phyloP scores from a whole-genome alignment of 2,113 vertebrate species.

The Phoenicopterus ruber region DNA sequence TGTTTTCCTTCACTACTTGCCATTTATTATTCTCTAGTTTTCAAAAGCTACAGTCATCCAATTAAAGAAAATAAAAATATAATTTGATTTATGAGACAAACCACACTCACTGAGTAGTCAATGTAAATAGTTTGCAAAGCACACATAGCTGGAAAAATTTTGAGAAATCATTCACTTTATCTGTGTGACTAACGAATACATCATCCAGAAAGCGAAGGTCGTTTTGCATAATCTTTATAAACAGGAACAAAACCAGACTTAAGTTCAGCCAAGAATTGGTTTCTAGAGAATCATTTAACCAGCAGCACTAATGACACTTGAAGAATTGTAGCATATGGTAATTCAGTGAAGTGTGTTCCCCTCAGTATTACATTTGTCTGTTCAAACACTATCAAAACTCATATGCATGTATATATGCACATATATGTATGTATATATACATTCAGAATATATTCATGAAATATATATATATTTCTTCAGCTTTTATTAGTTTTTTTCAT shows the following conservation, averaged over 20 bases:
- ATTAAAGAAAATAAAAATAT: background rate
- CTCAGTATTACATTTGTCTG: background rate
- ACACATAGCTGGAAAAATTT: background rate
- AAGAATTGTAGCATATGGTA: background rate
- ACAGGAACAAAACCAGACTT: background rate
- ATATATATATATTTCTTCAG: background rate
- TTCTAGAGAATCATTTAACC: background rate
- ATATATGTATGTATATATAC: background rate
- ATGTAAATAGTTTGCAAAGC: background rate
- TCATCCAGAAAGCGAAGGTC: background rate
- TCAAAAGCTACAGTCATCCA: background rate
- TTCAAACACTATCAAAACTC: background rate
- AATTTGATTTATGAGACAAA: background rate
- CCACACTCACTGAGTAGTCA: background rate
- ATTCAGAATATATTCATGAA: background rate
- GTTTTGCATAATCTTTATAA: background rate
- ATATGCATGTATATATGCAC: background rate
- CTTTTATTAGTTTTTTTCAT: background rate
- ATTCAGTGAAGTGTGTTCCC: background rate
- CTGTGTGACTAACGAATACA: background rate
- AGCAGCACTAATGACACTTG: background rate
- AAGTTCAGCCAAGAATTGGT: background rate
- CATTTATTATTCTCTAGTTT: background rate
- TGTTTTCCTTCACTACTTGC: background rate
- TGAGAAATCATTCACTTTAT: background rate